Evolutionary conservation across 2,797 vertebrate species (phyloP), one percentile per base, ranked within the genome.

Genomic region (Myiotriccus ornatus): DNA sequence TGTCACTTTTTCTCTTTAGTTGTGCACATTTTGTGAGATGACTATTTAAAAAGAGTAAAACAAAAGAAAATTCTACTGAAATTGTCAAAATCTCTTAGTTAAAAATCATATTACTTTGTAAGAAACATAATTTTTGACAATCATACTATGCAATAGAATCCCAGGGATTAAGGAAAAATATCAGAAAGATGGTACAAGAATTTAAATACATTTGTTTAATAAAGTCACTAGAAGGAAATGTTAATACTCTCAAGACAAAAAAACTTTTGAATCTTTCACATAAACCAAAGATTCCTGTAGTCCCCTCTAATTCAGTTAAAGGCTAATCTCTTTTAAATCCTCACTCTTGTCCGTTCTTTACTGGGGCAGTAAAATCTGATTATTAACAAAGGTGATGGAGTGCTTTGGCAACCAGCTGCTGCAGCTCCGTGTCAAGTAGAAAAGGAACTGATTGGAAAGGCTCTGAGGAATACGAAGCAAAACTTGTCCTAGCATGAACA

Each of bases 371-470:
- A 86, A 96, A 94, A 95, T 91, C 32, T 95, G 87, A 88, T 90
- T 96, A 76, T 92, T 95, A 83, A 49, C 39, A 89, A 96, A 93
- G 78, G 74, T 52, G 59, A 84, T 91, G 59, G 80, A 80, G 71
- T 78, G 34, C 34, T 94, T 94, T 96, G 82, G 63, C 63, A 96
- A 80, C 35, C 67, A 90, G 67, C 64, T 95, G 89, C 89, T 74
- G 39, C 27, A 90, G 39, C 55, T 75, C 90, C 55, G 47, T 64
- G n/a, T 81, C 53, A 34, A 67, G 64, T 47, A 73, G 57, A 74
- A 89, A 55, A 93, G 59, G 62, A 88, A 78, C 56, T 55, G 34
- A 25, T 50, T 87, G 63, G 82, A 82, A 87, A 83, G 74, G 27
- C 56, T 84, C 92, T 63, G 43, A 91, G 87, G 89, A 94, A 82